Evolutionary conservation across 2,888 invertebrate genomes (phyloP), one percentile per base, ranked within the genome.

Genomic region (Apodemia mormo): DNA sequence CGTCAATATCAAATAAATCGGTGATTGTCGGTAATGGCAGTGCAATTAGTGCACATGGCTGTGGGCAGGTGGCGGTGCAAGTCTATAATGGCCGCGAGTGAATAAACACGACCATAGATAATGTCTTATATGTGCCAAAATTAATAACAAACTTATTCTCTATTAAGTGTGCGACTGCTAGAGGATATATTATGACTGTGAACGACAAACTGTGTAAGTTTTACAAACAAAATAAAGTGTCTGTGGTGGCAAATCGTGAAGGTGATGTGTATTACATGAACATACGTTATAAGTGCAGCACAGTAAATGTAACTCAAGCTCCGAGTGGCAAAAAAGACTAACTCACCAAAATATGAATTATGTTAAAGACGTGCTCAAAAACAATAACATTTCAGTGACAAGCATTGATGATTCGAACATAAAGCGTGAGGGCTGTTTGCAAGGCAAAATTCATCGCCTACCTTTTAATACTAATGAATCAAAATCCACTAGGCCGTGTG

Each of bases 81-180:
- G 45, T 45, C 0, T 45, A 10, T 10, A 45, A 45, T 45, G 45
- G 45, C 45, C 12, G 10, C 3, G 12, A 45, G 12, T 45, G 45
- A 12, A 45, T 3, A 12, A 12, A 45, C 12, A 45, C 45, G 10
- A 12, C 45, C 45, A 45, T 45, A 45, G 10, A 45, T 45, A 45
- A 45, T 12, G 45, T 45, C 9, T 45, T 45, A 45, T 45, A 12
- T 45, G 45, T 45, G 2, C 45, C 45, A 45, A 45, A 45, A 12
- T 10, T 45, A 12, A 45, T 12, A 67, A 67, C 45, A 8, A 67
- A 30, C 10, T 52, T n/a, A 90, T 49, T 49, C 54, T 69, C 14
- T 49, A 87, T 82, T 97, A 97, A 79, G 96, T 96, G 58, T 94
- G 85, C 2, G 97, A 29, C 58, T 12, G 30, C 14, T 8, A 22